Percentiles rank a stretch among this genome's conserved stretches.
Conservation (phyloP, 2,113 vertebrate genomes). For the Haplotaxodon microlepis region DNA sequence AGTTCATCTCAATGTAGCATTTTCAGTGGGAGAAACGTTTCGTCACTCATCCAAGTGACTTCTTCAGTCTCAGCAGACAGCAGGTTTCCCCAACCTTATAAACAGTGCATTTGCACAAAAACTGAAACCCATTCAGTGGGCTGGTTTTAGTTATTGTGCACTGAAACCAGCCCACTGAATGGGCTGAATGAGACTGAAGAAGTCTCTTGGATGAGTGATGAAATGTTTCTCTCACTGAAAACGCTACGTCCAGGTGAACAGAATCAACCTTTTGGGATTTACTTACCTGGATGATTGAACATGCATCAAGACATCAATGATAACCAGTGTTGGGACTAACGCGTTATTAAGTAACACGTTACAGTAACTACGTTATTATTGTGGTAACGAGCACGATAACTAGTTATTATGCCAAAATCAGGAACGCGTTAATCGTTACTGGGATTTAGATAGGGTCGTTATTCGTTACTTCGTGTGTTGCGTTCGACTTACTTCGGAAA, state of each 20-base stretch:
- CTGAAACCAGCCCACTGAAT: not conserved
- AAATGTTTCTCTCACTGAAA: not conserved
- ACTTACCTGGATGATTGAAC: not conserved
- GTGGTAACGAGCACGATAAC: not conserved
- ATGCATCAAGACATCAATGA: not conserved
- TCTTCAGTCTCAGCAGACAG: not conserved
- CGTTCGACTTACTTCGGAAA: accelerated
- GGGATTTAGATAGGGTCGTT: not conserved
- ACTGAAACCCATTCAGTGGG: not conserved
- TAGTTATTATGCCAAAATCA: not conserved
- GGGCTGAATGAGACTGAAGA: not conserved
- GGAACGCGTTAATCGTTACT: accelerated
- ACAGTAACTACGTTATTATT: not conserved
- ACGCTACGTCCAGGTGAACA: accelerated
- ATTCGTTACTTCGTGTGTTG: not conserved
- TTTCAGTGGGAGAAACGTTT: not conserved
- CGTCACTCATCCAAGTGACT: not conserved
- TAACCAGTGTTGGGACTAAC: not conserved
- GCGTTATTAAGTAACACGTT: not conserved
- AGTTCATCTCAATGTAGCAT: not conserved
- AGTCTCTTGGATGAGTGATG: not conserved
- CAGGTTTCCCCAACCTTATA: not conserved
- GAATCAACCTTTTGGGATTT: not conserved
- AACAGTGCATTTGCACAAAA: not conserved
- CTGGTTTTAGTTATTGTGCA: not conserved